Base-by-base conservation (phyloP, 1,140 invertebrate genomes). In the Temnothorax curvispinosus region DNA sequence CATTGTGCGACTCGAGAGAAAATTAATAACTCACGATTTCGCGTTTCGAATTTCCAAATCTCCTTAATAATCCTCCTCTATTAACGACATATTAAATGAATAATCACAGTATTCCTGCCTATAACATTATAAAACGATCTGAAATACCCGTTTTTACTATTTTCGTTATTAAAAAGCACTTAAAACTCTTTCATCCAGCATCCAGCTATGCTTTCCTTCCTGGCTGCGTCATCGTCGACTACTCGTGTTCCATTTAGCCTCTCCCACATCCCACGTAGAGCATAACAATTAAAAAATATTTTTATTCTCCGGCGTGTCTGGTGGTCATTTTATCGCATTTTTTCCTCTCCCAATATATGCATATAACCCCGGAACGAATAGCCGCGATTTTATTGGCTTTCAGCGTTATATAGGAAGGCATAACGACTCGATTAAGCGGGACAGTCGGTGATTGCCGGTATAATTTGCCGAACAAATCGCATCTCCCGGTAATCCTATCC, bases 381-480 rank as follows among this genome's bases (percentile, higher is more conserved):
- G 27, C 75, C 64, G 47, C 81, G 76, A 90, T 90, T 90, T 88
- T 88, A 90, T 90, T 90, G 88, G 89, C 86, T 90, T 90, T 90
- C 88, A 86, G 64, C 86, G 88, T 90, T 88, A 85, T 90, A 91
- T 69, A 82, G 89, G 71, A 90, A 85, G 85, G 82, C 85, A 90
- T 91, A 91, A 91, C 87, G 90, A 91, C 85, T 91, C 90, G 90
- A 91, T 91, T 91, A 91, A 91, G 75, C 87, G 87, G 85, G 90
- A 89, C 90, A 89, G 89, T 87, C 80, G 50, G 87, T 91, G 90
- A 91, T 91, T 91, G 89, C 90, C 89, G 74, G 89, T 90, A 91
- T 91, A 91, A 91, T 91, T 91, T 91, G 85, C 74, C 87, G 89
- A 89, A 91, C 90, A 91, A 91, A 91, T 91, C 90, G 88, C 81